Conservation (phyloP, 2,888 invertebrate species). For the Clostera curtula region DNA sequence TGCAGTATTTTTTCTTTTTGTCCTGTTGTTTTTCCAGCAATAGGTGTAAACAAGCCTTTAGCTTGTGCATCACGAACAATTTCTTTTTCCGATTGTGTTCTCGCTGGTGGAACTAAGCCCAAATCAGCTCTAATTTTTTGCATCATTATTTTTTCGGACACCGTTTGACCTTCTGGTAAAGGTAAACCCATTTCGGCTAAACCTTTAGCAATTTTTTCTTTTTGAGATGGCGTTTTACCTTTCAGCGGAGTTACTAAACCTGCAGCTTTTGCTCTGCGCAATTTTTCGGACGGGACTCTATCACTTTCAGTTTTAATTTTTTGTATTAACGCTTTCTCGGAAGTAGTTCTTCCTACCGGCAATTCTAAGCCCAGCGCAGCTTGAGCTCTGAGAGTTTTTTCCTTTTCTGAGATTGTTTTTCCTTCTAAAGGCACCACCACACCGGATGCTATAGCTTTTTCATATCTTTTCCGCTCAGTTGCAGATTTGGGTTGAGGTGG, state of each 20-base stretch:
- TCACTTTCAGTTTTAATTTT: slow-evolving; percentile 18
- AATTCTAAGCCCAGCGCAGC: slow-evolving; percentile 21
- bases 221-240: slow-evolving; percentile 23
- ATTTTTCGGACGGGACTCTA: slow-evolving; percentile 27
- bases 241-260: slow-evolving; percentile 25
- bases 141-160: slow-evolving; percentile 16
- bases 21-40: slow-evolving; percentile 28
- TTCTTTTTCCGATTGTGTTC: slow-evolving; percentile 30
- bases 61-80: slow-evolving; percentile 29
- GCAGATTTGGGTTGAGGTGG: slow-evolving; percentile 14
- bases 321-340: slow-evolving; percentile 26
- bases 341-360: slow-evolving; percentile 26
- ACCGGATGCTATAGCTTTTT: slow-evolving; percentile 4
- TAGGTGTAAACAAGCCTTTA: slow-evolving; percentile 33
- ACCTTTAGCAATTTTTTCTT: slow-evolving; percentile 26
- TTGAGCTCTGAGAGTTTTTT: slow-evolving; percentile 4
- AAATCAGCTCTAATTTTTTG: slow-evolving; percentile 19
- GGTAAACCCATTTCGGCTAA: slow-evolving; percentile 21
- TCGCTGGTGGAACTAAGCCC: slow-evolving; percentile 26
- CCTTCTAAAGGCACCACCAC: too few relatives aligned
- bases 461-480: slow-evolving; percentile 2
- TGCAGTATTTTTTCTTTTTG: slow-evolving; percentile 36
- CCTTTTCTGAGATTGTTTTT: slow-evolving; percentile 10
- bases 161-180: slow-evolving; percentile 28
- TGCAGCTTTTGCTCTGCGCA: slow-evolving; percentile 25